A percentile compares a stretch with the other conserved stretches of the same genome.
These are phyloP conservation scores for Lichenostomus cassidix DNA, from an alignment of 2,113 vertebrate genomes.

Conservation along the genomic window DNA sequence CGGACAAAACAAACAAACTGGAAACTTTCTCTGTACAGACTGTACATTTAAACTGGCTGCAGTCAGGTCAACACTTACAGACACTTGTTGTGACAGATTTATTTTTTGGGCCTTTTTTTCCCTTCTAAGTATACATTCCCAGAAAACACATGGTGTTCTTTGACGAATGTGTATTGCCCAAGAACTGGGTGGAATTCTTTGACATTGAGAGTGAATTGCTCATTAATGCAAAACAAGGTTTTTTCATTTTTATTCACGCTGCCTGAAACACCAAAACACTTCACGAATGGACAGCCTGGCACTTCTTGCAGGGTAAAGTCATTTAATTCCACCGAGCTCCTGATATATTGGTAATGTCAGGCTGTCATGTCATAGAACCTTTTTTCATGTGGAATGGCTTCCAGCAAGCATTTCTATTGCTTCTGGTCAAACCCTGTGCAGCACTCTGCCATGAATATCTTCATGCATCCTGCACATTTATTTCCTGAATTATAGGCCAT, in stretches of 20 bases:
- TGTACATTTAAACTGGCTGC: not conserved
- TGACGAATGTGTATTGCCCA: not conserved
- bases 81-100: not conserved
- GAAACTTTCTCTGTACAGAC: not conserved
- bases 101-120: not conserved
- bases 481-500: constrained; percentile 8
- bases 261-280: not conserved
- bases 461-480: constrained; percentile 17
- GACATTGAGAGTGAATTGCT: not conserved
- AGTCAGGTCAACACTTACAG: not conserved
- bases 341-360: constrained; percentile 62
- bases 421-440: constrained; percentile 17
- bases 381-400: constrained; percentile 43
- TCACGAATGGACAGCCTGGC: not conserved
- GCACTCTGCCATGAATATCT: constrained; percentile 31
- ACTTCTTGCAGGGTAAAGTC: not conserved
- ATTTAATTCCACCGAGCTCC: not conserved
- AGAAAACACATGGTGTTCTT: not conserved
- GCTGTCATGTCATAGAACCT: constrained; percentile 43
- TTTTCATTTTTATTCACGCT: not conserved
- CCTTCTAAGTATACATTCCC: not conserved
- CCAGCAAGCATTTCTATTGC: constrained; percentile 31
- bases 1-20: not conserved
- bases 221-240: not conserved
- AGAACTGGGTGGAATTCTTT: not conserved